Evolutionary conservation across 2,888 invertebrate genomes (phyloP).

Genomic region (Orthonevra nobilis): DNA sequence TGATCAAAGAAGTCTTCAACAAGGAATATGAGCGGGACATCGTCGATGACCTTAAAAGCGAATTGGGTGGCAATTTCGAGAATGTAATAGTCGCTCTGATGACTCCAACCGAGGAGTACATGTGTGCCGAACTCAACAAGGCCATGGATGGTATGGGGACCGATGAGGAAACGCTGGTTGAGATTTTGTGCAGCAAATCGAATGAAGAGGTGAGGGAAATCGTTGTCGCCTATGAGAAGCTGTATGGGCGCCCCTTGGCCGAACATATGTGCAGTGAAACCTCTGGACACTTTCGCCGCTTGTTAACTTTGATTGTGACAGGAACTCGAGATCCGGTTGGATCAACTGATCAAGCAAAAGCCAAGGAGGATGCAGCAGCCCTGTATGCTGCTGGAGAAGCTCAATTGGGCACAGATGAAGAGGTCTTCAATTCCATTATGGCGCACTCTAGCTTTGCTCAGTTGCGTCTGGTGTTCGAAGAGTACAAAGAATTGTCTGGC

Average conservation of each 20-base stretch:
- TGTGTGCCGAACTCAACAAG: constrained; percentile 86
- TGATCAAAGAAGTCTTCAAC: constrained; percentile 84
- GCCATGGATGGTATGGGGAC: constrained; percentile 89
- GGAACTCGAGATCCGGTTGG: constrained; percentile 84
- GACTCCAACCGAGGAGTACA: constrained; percentile 85
- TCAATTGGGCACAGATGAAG: constrained; percentile 86
- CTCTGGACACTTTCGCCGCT: constrained; percentile 87
- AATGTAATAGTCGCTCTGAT: constrained; percentile 87
- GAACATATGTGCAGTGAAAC: constrained; percentile 89
- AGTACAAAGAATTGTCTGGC: constrained; percentile 86
- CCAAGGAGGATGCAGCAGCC: constrained; percentile 86
- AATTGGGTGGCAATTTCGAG: constrained; percentile 88
- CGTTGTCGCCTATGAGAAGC: constrained; percentile 83
- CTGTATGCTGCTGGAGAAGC: constrained; percentile 86
- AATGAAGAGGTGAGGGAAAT: constrained; percentile 85
- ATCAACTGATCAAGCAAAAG: constrained; percentile 83
- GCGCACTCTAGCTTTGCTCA: constrained; percentile 88
- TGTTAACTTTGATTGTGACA: constrained; percentile 86
- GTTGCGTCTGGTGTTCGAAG: constrained; percentile 85
- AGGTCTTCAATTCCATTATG: constrained; percentile 85
- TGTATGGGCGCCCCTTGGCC: constrained; percentile 85
- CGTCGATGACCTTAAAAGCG: constrained; percentile 86
- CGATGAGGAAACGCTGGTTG: constrained; percentile 86
- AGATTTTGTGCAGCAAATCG: constrained; percentile 86
- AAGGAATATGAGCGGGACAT: constrained; percentile 83